Base-by-base conservation (phyloP, 2,113 vertebrate species). In the Salvelinus sp. region DNA sequence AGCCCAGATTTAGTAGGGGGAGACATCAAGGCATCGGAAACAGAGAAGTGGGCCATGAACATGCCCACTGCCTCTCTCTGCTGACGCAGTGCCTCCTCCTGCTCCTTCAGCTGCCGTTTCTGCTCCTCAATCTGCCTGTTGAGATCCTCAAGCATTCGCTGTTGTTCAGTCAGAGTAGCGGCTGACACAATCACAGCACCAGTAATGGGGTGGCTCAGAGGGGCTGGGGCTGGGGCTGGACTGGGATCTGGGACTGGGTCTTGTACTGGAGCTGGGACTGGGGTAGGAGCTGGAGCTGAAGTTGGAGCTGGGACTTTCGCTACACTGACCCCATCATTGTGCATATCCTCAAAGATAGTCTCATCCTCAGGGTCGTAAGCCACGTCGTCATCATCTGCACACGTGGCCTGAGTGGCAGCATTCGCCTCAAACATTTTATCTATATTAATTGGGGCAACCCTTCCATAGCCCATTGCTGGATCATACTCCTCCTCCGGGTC, bases 61-160 rank as follows among this genome's bases (percentile, higher is more conserved):
- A 95, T 95, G 13, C 98, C 96, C 0, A 96, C 96, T 2, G 97
- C 96, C 1, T 96, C 97, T 87, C 95, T 94, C 88, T 98, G 97
- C 82, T 96, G 95, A 44, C 97, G 91, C 1, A 99, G 91, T 0
- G 95, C 96, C 80, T 96, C 98, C 79, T 98, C 97, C 81, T 99
- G 97, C 82, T 98, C 96, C 80, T 96, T 96, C 4, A 99, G 88
- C 81, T 98, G 97, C 16, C 92, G 89, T 88, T 96, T 95, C 87
- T 99, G 97, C 84, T 99, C 96, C 91, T 98, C 98, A 71, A 99
- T 99, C 87, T 99, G 97, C 77, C 95, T 95, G 85, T 96, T 98
- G 20, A 99, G 91, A 72, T 98, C 97, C 67, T 99, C 97, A 13
- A 99, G 79, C 96, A 98, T 97, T 77, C 95, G 92, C 64, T 98